Evolutionary conservation across 2,888 invertebrate genomes (phyloP).

Genomic region (Pachymerium ferrugineum): DNA sequence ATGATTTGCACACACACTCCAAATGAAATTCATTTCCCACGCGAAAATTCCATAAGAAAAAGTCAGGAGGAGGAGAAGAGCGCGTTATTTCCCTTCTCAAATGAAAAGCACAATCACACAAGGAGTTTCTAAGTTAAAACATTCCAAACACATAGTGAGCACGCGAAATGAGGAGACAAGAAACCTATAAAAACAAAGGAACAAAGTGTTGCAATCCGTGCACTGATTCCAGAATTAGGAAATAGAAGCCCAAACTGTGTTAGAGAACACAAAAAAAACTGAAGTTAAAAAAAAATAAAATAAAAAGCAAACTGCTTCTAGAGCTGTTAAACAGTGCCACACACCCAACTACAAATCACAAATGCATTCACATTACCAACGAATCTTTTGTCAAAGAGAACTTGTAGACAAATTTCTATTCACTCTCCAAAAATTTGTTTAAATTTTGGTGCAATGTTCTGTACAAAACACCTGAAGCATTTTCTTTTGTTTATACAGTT

Average conservation of each 20-base stretch:
- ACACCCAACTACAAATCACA: background rate
- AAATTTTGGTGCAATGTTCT: too few species aligned
- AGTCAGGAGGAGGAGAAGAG: background rate
- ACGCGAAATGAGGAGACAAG: slow-evolving; percentile 19
- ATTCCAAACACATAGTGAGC: slow-evolving; percentile 27
- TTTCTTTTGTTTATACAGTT: too few species aligned
- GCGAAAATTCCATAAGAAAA: slow-evolving; percentile 18
- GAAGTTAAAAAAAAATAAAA: background rate
- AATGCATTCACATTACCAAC: background rate
- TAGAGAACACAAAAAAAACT: background rate
- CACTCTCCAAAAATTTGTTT: too few species aligned
- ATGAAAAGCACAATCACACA: slow-evolving; percentile 16
- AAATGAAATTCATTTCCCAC: background rate
- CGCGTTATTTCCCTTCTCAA: slow-evolving; percentile 12
- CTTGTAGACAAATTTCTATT: background rate
- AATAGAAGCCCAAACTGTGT: background rate
- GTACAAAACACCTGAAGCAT: too few species aligned
- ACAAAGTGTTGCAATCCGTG: slow-evolving; percentile 27
- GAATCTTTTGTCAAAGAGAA: background rate
- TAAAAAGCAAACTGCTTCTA: background rate
- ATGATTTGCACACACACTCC: slow-evolving; percentile 3
- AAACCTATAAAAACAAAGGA: slow-evolving; percentile 27
- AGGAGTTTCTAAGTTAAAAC: slow-evolving; percentile 25
- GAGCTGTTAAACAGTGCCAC: background rate
- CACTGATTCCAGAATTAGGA: slow-evolving; percentile 16